These are phyloP conservation scores for Copsychus sechellarum DNA, from an alignment of 2,113 vertebrate genomes.

Conservation along the genomic window DNA sequence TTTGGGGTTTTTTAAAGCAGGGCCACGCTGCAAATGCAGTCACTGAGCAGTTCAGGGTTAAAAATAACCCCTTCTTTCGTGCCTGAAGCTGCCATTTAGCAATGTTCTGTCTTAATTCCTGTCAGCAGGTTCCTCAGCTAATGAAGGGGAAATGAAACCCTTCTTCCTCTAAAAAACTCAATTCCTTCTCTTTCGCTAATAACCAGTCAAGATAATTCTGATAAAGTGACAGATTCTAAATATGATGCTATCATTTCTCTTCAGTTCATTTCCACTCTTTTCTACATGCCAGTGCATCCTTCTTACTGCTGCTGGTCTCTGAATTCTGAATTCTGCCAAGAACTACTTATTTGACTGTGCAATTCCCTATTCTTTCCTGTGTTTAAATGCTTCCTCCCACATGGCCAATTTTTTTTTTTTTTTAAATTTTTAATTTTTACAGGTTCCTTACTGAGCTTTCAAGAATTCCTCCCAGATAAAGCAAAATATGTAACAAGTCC, in stretches of 20 bases:
- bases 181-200: slow-evolving; percentile 24
- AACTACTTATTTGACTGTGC: neutral
- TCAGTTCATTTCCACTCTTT: neutral
- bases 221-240: neutral
- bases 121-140: slow-evolving; percentile 1
- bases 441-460: neutral
- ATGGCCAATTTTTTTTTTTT: neutral
- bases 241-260: neutral
- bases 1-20: neutral
- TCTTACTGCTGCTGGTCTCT: neutral
- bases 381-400: slow-evolving; percentile 8
- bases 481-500: neutral
- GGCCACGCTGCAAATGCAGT: neutral
- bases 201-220: neutral
- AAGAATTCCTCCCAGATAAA: neutral
- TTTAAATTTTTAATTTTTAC: neutral
- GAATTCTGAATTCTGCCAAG: neutral
- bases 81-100: neutral
- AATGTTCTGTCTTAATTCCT: slow-evolving; percentile 4
- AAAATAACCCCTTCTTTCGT: neutral
- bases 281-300: neutral
- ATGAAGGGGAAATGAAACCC: slow-evolving; percentile 24
- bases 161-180: slow-evolving; percentile 9
- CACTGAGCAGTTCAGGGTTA: neutral
- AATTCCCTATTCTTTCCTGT: neutral